Conservation (phyloP, 1,140 invertebrate species). For the Telenomus remus region DNA sequence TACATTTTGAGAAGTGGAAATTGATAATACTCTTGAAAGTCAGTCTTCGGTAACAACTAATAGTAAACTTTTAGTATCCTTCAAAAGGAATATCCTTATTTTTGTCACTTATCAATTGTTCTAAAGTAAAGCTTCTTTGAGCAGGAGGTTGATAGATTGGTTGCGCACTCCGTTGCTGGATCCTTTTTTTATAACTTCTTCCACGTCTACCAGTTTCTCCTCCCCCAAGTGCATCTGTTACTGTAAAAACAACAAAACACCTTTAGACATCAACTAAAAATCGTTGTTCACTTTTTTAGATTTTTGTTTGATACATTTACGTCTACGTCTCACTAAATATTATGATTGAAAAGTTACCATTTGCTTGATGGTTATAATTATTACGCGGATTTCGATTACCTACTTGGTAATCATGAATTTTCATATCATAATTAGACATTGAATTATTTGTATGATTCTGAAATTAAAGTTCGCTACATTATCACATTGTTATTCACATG, state of each 20-base stretch:
- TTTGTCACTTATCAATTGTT: conserved; percentile 5
- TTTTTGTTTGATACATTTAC: neutral
- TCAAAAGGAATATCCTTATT: too few species aligned
- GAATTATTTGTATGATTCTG: conserved; percentile 50
- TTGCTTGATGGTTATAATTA: conserved; percentile 67
- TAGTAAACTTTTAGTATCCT: too few species aligned
- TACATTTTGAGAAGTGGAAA: too few species aligned
- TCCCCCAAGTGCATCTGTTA: conserved; percentile 47
- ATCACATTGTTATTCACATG: neutral
- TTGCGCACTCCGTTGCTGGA: conserved; percentile 68
- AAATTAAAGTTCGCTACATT: conserved; percentile 11
- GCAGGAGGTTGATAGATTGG: conserved; percentile 73
- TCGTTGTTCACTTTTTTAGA: neutral
- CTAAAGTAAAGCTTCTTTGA: conserved; percentile 59
- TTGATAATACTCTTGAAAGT: too few species aligned
- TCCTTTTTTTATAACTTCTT: conserved; percentile 64
- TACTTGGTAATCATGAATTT: conserved; percentile 62
- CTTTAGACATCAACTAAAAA: neutral
- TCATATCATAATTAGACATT: conserved; percentile 46
- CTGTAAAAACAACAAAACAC: conserved; percentile 1
- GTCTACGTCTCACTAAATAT: conserved; percentile 1
- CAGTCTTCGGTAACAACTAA: too few species aligned
- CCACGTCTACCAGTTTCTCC: conserved; percentile 24
- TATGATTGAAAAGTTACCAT: conserved; percentile 56
- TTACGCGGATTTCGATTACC: conserved; percentile 64